These are phyloP conservation scores for Cantharis flavilabris DNA, from an alignment of 2,888 invertebrate species.

Conservation along the genomic window DNA sequence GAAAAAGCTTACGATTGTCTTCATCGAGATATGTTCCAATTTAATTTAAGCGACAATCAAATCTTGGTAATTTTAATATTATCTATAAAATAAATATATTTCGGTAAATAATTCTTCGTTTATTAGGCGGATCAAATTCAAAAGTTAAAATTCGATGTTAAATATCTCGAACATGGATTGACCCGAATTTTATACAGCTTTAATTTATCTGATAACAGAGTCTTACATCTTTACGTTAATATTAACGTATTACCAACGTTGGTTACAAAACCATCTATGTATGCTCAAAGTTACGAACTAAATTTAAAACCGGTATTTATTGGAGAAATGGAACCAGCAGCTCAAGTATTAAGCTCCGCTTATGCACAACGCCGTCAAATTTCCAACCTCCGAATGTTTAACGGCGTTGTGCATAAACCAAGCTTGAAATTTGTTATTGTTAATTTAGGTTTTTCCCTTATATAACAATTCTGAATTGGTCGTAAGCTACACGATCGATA, in stretches of 20 bases:
- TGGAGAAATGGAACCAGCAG: constrained; percentile 43
- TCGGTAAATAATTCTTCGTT: background rate
- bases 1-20: constrained; percentile 47
- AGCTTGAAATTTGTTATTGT: background rate
- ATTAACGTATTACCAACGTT: constrained; percentile 38
- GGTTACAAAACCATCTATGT: constrained; percentile 36
- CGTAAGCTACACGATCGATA: constrained; percentile 44
- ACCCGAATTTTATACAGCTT: constrained; percentile 50
- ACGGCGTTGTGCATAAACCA: background rate
- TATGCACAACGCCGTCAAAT: background rate
- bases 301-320: constrained; percentile 44
- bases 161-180: constrained; percentile 43
- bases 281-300: constrained; percentile 33
- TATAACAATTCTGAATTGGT: constrained; percentile 49
- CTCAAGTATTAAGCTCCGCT: constrained; percentile 16
- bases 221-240: constrained; percentile 41
- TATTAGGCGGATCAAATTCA: constrained; percentile 39
- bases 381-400: background rate
- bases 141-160: constrained; percentile 46
- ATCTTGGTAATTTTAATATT: constrained; percentile 43
- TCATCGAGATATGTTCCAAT: constrained; percentile 46
- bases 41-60: constrained; percentile 43
- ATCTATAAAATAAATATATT: background rate
- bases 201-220: constrained; percentile 48
- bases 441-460: constrained; percentile 50